Base-by-base conservation (phyloP, 2,113 vertebrate species). In the Lepus americanus region DNA sequence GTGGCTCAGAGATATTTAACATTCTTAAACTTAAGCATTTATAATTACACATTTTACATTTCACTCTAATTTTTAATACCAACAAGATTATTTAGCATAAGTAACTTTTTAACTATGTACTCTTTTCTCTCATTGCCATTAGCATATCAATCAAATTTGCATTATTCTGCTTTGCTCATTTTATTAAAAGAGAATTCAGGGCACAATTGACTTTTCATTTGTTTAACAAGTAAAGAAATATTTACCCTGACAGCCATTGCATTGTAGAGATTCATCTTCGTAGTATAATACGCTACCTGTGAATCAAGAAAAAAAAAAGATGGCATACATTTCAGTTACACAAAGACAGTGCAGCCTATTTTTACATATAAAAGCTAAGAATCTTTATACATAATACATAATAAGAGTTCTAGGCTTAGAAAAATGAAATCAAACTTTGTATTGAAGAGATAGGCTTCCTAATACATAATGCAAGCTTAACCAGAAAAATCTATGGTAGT, bases 211-310 rank as follows among this genome's bases (percentile, higher is more conserved):
- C 98, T 98, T 99, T 99, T 98, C 98, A 99, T 99, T 99, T 99
- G 98, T 98, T 98, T 99, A 99, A 99, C 98, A 99, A 99, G 98
- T 98, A 98, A 98, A 98, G 98, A 99, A 98, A 99, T 99, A 99
- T 99, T 99, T 99, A 99, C 99, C 99, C 98, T 99, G 99, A 99
- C 99, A 98, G 99, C 99, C 99, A 99, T 99, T 98, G 98, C 98
- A 98, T 99, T 98, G 99, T 99, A 99, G 99, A 99, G 99, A 99
- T 99, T 98, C 99, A 99, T 99, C 99, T 99, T 99, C 99, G 99
- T 99, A 99, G 98, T 98, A 99, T 99, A 99, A 99, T 99, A 99
- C 98, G 99, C 99, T 98, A 98, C 98, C 99, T 99, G 99, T 98
- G 98, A 99, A 99, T 98, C 98, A 98, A 99, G 97, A 97, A 95